Conservation (phyloP, 2,113 vertebrate genomes). For the Gadus macrocephalus region DNA sequence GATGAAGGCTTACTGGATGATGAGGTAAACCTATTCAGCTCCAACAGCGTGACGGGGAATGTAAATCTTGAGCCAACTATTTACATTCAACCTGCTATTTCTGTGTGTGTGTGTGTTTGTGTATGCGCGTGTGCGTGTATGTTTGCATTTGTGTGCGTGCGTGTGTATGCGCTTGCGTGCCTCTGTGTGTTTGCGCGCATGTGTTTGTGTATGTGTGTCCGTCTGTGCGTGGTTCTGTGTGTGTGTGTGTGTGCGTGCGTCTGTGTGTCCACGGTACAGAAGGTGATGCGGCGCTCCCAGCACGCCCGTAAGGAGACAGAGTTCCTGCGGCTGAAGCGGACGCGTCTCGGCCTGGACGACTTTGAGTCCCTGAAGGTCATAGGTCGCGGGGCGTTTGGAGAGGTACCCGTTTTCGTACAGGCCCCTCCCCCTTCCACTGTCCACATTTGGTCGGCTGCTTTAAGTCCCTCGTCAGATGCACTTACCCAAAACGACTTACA, state of each 20-base stretch:
- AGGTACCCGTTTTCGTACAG: constrained; percentile 68
- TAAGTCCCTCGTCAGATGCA: no score
- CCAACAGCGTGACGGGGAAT: not conserved
- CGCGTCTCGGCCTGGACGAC: constrained; percentile 90
- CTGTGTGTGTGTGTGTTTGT: not conserved
- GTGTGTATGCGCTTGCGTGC: not conserved
- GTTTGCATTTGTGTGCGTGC: not conserved
- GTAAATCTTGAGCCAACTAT: not conserved
- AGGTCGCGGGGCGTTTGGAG: constrained; percentile 95
- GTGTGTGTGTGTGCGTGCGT: not conserved
- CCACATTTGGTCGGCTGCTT: no score
- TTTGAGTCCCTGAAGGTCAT: constrained; percentile 98
- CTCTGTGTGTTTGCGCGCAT: no score
- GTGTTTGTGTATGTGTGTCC: no score
- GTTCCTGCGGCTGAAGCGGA: constrained; percentile 92
- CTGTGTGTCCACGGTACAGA: constrained; percentile 65
- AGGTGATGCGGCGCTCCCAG: constrained; percentile 90
- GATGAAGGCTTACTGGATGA: constrained; percentile 93
- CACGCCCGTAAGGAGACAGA: constrained; percentile 97
- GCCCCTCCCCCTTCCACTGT: not conserved
- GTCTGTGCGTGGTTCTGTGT: not conserved
- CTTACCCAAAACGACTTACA: no score
- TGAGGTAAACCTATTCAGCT: constrained; percentile 72
- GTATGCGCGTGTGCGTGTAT: not conserved
- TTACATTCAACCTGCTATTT: not conserved